Evolutionary conservation across 2,888 invertebrate species (phyloP).

Genomic region (Sarcophaga caerulescens): DNA sequence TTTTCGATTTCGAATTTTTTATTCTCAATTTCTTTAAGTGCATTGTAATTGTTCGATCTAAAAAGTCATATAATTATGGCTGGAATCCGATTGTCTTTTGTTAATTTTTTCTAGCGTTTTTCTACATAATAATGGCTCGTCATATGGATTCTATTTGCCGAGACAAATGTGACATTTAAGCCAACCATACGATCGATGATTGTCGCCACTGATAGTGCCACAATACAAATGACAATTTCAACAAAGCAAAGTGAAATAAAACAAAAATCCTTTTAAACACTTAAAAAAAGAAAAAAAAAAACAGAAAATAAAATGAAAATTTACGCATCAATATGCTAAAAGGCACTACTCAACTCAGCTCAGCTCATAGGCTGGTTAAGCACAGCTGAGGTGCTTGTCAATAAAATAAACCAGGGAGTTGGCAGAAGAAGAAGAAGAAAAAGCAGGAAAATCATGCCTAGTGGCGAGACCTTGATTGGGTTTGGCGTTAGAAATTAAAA

Average conservation of each 20-base stretch:
- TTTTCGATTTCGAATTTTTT: not conserved
- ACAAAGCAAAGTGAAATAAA: constrained; percentile 42
- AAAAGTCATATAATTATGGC: constrained; percentile 21
- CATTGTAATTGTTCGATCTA: not conserved
- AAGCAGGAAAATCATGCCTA: constrained; percentile 28
- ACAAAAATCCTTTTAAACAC: constrained; percentile 48
- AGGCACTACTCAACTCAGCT: not conserved
- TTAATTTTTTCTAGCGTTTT: constrained; percentile 36
- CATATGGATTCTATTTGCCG: constrained; percentile 64
- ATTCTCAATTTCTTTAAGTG: not conserved
- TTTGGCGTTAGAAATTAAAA: constrained; percentile 53
- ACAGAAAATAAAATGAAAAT: constrained; percentile 17
- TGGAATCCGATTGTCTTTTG: constrained; percentile 27
- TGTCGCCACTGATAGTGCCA: constrained; percentile 72
- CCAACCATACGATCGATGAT: constrained; percentile 61
- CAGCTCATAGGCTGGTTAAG: not conserved
- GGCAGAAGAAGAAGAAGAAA: not conserved
- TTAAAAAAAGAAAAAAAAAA: constrained; percentile 45
- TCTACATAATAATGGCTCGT: constrained; percentile 52
- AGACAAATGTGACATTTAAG: constrained; percentile 70
- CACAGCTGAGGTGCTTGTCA: not conserved
- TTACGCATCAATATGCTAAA: constrained; percentile 12
- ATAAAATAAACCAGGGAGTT: not conserved
- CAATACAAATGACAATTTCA: constrained; percentile 68
- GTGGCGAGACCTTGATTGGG: constrained; percentile 63